Conservation (phyloP, 2,888 invertebrate species). For the Drosophila merina region DNA sequence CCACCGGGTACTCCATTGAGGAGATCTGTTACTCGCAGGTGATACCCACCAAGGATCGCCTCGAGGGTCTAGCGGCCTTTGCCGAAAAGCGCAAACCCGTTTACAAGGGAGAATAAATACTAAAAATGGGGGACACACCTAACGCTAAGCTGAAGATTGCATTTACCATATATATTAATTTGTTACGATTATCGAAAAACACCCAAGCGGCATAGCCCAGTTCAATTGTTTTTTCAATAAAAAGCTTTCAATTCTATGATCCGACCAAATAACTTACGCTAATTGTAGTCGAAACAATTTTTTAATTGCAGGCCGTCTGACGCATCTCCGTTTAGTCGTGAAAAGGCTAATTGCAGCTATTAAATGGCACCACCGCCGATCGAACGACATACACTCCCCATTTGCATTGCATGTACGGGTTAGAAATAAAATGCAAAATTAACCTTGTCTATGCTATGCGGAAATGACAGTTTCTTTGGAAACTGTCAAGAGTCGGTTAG, state of each 20-base stretch:
- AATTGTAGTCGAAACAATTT: conserved; percentile 29
- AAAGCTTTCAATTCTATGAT: conserved; percentile 30
- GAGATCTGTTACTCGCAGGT: conserved; percentile 96
- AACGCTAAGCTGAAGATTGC: conserved; percentile 45
- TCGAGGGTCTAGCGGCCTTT: conserved; percentile 97
- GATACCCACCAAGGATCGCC: conserved; percentile 95
- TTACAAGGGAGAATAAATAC: conserved; percentile 88
- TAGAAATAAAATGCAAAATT: conserved; percentile 43
- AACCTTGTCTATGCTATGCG: conserved; percentile 54
- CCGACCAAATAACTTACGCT: conserved; percentile 40
- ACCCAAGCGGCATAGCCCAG: conserved; percentile 11
- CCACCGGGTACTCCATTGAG: conserved; percentile 93
- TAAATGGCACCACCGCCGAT: conserved; percentile 21
- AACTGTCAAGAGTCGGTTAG: conserved; percentile 22
- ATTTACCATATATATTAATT: conserved; percentile 63
- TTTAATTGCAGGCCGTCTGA: conserved; percentile 20
- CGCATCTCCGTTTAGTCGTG: conserved; percentile 34
- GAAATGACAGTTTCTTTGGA: conserved; percentile 51
- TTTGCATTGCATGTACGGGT: conserved; percentile 26
- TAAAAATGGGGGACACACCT: not conserved
- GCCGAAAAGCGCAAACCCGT: conserved; percentile 95
- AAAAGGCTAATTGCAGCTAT: conserved; percentile 36
- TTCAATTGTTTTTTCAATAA: conserved; percentile 27
- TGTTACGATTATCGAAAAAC: conserved; percentile 11
- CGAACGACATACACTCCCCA: conserved; percentile 16